Evolutionary conservation across 2,888 invertebrate species (phyloP).

Genomic region (Linyphia triangularis): DNA sequence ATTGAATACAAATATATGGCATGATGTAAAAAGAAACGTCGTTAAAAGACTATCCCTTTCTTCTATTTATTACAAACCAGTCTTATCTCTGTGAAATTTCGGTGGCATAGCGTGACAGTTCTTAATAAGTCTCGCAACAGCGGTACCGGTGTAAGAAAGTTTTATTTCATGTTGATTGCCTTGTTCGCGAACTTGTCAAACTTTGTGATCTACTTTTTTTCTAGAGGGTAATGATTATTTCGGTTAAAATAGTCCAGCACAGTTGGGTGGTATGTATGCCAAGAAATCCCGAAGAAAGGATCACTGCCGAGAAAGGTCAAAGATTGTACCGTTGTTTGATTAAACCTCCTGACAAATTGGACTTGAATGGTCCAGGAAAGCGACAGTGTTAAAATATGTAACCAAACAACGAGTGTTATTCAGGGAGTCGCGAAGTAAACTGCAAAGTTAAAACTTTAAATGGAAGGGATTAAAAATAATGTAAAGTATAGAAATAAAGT

Average conservation of each 20-base stretch:
- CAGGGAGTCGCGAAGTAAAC: too few relatives aligned
- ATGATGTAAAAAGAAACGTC: too few relatives aligned
- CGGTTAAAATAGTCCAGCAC: neutral
- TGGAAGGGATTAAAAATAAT: too few relatives aligned
- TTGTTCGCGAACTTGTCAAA: conserved; percentile 59
- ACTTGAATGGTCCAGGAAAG: too few relatives aligned
- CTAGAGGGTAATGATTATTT: conserved; percentile 33
- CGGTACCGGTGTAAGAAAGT: conserved; percentile 36
- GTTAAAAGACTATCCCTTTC: neutral
- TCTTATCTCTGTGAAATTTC: neutral
- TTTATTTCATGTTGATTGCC: conserved; percentile 70
- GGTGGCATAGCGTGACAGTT: conserved; percentile 48
- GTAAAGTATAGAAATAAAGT: too few relatives aligned
- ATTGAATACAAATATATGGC: too few relatives aligned
- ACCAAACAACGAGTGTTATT: too few relatives aligned
- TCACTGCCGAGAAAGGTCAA: neutral
- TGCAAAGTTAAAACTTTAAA: too few relatives aligned
- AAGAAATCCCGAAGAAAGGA: neutral
- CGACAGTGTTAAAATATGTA: too few relatives aligned
- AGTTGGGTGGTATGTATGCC: neutral
- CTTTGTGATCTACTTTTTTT: conserved; percentile 12
- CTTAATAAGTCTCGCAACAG: conserved; percentile 47
- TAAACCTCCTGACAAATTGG: neutral
- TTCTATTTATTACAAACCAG: conserved; percentile 12
- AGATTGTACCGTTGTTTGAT: neutral